A percentile compares a stretch with the other conserved stretches of the same genome.
phyloP scores from a whole-genome alignment of 1,140 invertebrate genomes.

The Drosophila quadrilineata region DNA sequence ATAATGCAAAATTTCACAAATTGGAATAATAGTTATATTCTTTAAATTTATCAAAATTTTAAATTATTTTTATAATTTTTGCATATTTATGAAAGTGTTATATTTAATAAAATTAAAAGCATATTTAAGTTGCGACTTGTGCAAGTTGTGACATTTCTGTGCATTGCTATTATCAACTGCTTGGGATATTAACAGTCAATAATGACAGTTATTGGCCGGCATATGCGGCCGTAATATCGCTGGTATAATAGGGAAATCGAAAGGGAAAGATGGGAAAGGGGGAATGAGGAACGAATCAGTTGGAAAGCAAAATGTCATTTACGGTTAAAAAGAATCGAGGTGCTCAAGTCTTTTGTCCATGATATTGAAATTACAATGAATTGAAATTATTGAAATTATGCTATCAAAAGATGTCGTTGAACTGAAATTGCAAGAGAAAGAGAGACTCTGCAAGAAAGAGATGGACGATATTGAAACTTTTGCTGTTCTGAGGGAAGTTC shows the following conservation, averaged over 20 bases:
- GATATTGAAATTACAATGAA: constrained; percentile 7
- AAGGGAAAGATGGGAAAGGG: background rate
- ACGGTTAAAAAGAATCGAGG: constrained; percentile 18
- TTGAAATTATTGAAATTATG: constrained; percentile 6
- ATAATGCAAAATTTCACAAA: too few relatives aligned
- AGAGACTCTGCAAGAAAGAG: too few relatives aligned
- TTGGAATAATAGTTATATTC: too few relatives aligned
- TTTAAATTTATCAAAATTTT: too few relatives aligned
- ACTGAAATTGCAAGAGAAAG: too few relatives aligned
- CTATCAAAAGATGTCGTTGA: background rate
- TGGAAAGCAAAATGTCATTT: constrained; percentile 30
- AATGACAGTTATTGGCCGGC: constrained; percentile 69
- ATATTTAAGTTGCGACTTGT: background rate
- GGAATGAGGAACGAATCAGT: background rate
- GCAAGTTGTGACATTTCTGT: background rate
- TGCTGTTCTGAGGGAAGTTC: too few relatives aligned
- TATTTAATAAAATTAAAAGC: background rate
- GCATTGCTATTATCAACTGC: constrained; percentile 19
- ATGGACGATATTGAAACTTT: too few relatives aligned
- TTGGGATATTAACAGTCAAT: constrained; percentile 59
- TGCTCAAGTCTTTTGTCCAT: too few relatives aligned
- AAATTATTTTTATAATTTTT: too few relatives aligned
- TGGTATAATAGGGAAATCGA: constrained; percentile 29
- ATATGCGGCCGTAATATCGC: constrained; percentile 58
- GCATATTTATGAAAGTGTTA: too few relatives aligned